Evolutionary conservation across 2,113 vertebrate species (phyloP), one percentile per base, ranked within the genome.

Genomic region (Tupaia tana): DNA sequence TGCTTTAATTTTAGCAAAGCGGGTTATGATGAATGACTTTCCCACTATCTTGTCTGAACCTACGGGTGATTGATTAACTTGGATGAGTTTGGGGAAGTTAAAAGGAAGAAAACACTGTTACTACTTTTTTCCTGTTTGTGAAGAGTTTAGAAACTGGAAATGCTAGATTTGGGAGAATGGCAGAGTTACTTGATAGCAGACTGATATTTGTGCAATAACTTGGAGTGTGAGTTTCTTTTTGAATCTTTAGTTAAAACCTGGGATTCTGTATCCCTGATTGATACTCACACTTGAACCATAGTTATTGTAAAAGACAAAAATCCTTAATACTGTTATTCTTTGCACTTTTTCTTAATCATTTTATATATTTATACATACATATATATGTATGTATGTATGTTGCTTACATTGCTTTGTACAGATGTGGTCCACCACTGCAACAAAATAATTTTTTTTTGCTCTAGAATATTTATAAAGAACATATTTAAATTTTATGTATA

Each of bases 401-500:
- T 43, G 43, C 43, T 43, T 43, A 43, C 43, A 43, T 43, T 43
- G 43, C 43, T 43, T 43, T 98, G 98, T 99, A 99, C 95, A 98
- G 97, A 96, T 97, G 98, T 98, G 97, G 95, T 95, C 95, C 98
- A 98, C 96, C 95, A 98, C 96, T 97, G 97, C 97, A 98, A 97
- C 94, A 90, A 97, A 97, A 93, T 96, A 63, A 93, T 94, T 95
- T 96, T 97, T 97, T 95, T 98, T 98, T 98, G 86, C 94, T 97
- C 96, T 97, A 84, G 98, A 98, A 93, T 98, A 98, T 98, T 98
- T 98, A 98, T 99, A 98, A 97, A 94, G 93, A 96, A 92, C 97
- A 97, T 98, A 96, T 98, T 98, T 97, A 97, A 97, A 96, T 98
- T 96, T 98, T 98, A 95, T 98, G 98, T 98, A 99, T 98, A 98